Percentiles rank a stretch among this genome's conserved stretches.
Evolutionary conservation across 2,113 vertebrate genomes (phyloP).

Genomic region (Meriones unguiculatus): DNA sequence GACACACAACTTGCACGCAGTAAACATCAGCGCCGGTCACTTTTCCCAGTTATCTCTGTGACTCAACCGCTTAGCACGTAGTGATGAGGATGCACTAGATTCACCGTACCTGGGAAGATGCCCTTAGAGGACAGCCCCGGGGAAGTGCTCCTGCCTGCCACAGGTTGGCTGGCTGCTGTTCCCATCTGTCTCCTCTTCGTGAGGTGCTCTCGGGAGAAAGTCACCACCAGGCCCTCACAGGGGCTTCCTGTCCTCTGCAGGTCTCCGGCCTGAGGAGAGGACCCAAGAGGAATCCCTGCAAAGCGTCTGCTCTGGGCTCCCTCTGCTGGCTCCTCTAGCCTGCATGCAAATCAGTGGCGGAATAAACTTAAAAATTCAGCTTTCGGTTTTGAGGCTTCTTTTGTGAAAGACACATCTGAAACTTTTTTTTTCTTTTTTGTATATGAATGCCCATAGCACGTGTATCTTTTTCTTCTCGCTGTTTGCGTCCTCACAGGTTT

Average conservation of each 20-base stretch:
- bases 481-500: background rate
- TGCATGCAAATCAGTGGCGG: background rate
- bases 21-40: background rate
- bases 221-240: accelerated
- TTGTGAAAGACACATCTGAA: background rate
- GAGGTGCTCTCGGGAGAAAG: background rate
- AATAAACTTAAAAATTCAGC: background rate
- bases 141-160: background rate
- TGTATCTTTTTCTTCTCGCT: background rate
- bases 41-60: background rate
- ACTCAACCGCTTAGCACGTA: background rate
- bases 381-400: constrained; percentile 6
- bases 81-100: background rate
- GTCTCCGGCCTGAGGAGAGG: background rate
- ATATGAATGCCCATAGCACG: background rate
- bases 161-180: background rate
- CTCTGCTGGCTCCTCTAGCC: constrained; percentile 59
- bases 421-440: background rate
- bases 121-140: background rate
- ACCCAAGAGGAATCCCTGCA: background rate
- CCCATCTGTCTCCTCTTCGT: background rate
- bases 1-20: background rate
- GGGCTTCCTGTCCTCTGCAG: background rate
- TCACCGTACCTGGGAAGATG: background rate
- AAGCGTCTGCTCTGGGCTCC: constrained; percentile 51